Conservation (phyloP, 2,888 invertebrate species). For the Aleiodes testaceus region DNA sequence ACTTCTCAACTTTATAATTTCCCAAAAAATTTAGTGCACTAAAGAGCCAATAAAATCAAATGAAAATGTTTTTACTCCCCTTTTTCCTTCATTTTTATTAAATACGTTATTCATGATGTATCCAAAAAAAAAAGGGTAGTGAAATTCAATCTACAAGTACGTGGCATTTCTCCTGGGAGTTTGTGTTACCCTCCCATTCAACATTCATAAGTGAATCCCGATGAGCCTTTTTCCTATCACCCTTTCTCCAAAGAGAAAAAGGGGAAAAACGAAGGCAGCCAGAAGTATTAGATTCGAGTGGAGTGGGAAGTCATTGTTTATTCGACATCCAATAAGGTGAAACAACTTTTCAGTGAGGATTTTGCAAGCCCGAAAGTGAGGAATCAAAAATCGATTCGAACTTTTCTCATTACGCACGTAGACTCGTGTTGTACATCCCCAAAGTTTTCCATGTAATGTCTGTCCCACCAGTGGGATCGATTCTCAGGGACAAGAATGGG, state of each 20-base stretch:
- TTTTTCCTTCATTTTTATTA: slow-evolving; percentile 32
- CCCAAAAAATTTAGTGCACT: slow-evolving; percentile 3
- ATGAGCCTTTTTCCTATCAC: slow-evolving; percentile 29
- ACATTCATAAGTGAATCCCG: slow-evolving; percentile 48
- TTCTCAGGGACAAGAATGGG: background rate
- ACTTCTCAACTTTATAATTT: background rate
- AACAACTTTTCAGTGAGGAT: slow-evolving; percentile 10
- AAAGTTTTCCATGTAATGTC: slow-evolving; percentile 23
- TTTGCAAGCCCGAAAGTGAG: slow-evolving; percentile 23
- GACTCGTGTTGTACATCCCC: slow-evolving; percentile 16
- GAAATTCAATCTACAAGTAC: slow-evolving; percentile 50
- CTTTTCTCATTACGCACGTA: slow-evolving; percentile 61
- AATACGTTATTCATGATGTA: slow-evolving; percentile 20
- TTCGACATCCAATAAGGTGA: slow-evolving; percentile 37
- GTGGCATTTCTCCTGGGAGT: slow-evolving; percentile 43
- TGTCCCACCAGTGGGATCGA: slow-evolving; percentile 3
- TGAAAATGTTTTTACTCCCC: slow-evolving; percentile 5
- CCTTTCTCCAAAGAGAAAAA: slow-evolving; percentile 15
- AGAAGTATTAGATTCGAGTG: slow-evolving; percentile 13
- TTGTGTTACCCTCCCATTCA: slow-evolving; percentile 38
- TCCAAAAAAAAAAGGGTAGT: slow-evolving; percentile 37
- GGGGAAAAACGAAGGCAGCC: background rate
- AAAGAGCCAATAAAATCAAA: slow-evolving; percentile 24
- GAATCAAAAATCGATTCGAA: slow-evolving; percentile 52
- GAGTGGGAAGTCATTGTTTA: slow-evolving; percentile 42